phyloP scores from a whole-genome alignment of 2,797 vertebrate genomes.

The Hyperoplus immaculatus region DNA sequence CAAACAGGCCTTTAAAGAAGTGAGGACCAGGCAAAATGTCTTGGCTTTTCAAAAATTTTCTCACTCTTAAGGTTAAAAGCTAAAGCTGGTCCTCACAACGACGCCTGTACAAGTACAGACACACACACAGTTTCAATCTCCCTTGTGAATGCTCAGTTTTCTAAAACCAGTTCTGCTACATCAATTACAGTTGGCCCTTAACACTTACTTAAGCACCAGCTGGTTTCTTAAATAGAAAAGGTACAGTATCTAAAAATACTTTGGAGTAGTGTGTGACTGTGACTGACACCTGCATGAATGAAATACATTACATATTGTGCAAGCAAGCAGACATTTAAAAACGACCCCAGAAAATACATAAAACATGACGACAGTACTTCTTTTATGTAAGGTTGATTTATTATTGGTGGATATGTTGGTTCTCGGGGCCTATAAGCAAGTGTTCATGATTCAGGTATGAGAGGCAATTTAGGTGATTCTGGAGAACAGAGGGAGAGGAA shows the following conservation, averaged over 20 bases:
- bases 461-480: conserved; percentile 36
- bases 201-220: conserved; percentile 34
- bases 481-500: conserved; percentile 36
- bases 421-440: conserved; percentile 30
- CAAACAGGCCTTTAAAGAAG: no score
- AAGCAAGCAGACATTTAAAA: background rate
- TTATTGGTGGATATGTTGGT: conserved; percentile 57
- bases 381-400: conserved; percentile 68
- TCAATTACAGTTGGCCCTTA: conserved; percentile 38
- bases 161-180: conserved; percentile 49
- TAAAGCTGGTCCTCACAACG: no score
- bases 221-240: conserved; percentile 41
- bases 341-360: background rate
- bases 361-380: conserved; percentile 22
- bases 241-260: conserved; percentile 10
- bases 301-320: background rate
- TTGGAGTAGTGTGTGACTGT: background rate
- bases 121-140: conserved; percentile 27
- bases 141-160: conserved; percentile 34
- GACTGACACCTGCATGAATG: background rate
- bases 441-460: conserved; percentile 45
- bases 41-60: no score
- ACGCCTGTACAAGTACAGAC: no score
- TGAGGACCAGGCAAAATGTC: no score
- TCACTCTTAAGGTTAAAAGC: no score